Evolutionary conservation across 2,888 invertebrate genomes (phyloP).

Genomic region (Balanococcus diminutus): DNA sequence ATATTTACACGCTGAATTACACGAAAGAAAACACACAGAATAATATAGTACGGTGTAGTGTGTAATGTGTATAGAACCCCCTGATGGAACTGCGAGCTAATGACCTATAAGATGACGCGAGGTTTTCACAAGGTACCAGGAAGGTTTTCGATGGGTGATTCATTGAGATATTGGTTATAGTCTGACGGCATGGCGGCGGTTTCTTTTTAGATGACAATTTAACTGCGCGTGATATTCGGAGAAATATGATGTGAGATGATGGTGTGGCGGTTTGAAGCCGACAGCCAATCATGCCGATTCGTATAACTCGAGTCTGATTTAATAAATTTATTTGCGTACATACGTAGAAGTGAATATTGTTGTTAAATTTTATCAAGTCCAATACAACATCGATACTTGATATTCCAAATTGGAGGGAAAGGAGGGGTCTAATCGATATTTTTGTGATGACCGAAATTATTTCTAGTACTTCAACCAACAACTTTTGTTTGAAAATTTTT

Average conservation of each 20-base stretch:
- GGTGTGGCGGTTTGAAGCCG: not conserved
- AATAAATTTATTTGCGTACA: too few relatives aligned
- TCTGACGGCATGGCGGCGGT: not conserved
- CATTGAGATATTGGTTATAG: not conserved
- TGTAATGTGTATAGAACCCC: not conserved
- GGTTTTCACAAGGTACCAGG: not conserved
- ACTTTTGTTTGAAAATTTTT: too few relatives aligned
- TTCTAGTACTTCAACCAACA: too few relatives aligned
- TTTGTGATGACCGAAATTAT: too few relatives aligned
- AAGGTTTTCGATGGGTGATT: not conserved
- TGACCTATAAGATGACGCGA: conserved; percentile 19
- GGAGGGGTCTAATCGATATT: too few relatives aligned
- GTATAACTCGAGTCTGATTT: not conserved
- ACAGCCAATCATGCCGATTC: not conserved
- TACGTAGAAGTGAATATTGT: too few relatives aligned
- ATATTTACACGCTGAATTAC: conserved; percentile 24
- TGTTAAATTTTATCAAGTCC: too few relatives aligned
- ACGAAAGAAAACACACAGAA: not conserved
- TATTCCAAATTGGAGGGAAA: too few relatives aligned
- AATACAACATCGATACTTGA: too few relatives aligned
- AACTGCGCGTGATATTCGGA: not conserved
- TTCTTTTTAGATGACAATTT: not conserved
- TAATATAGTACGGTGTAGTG: not conserved
- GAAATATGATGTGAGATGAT: not conserved
- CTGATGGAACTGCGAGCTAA: not conserved